Evolutionary conservation across 2,113 vertebrate genomes (phyloP).

Genomic region (Eulemur rufifrons): DNA sequence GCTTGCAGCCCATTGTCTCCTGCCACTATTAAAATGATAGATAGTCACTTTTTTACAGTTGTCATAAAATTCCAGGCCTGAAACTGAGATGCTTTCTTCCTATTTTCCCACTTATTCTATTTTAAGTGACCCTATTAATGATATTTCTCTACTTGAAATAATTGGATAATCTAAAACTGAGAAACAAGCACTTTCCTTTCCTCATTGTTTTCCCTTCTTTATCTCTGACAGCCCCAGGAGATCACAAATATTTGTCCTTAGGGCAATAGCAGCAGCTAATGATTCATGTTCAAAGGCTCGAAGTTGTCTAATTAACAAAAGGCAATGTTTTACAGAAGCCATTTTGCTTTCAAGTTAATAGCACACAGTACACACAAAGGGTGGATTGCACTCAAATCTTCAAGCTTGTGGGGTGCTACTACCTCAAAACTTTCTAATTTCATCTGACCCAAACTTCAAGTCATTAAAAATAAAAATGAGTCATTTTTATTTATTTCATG

Average conservation of each 20-base stretch:
- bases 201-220: constrained; percentile 26
- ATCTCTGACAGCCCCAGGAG: constrained; percentile 43
- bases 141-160: constrained; percentile 69
- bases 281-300: constrained; percentile 61
- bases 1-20: background rate
- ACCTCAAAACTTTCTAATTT: background rate
- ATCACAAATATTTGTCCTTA: constrained; percentile 57
- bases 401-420: background rate
- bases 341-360: constrained; percentile 66
- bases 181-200: constrained; percentile 64
- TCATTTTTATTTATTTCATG: background rate
- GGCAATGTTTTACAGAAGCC: constrained; percentile 17
- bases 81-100: background rate
- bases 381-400: background rate
- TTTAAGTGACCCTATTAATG: constrained; percentile 50
- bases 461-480: background rate
- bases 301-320: constrained; percentile 78
- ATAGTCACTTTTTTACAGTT: background rate
- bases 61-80: constrained; percentile 16
- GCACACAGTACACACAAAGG: background rate
- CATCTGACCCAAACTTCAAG: background rate
- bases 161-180: constrained; percentile 55
- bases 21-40: constrained; percentile 16
- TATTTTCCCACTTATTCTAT: background rate
- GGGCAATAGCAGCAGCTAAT: constrained; percentile 57